phyloP scores from a whole-genome alignment of 2,888 invertebrate species.

The Acronicta aceris region DNA sequence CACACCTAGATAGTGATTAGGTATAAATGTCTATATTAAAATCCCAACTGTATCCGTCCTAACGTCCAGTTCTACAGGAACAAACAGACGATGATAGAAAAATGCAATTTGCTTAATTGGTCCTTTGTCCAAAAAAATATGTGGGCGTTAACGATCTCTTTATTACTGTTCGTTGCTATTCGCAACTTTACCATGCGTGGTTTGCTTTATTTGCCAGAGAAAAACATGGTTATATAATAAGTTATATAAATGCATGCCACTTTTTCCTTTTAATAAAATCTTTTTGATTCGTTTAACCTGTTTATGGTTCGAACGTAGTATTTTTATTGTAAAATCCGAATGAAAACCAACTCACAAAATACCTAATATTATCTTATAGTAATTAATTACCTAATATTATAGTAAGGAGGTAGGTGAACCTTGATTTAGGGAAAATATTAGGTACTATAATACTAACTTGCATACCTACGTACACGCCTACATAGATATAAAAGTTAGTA shows the following conservation, averaged over 20 bases:
- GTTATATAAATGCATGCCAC: not conserved
- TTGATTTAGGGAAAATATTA: no score
- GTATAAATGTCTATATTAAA: no score
- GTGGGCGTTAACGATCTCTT: slow-evolving; percentile 25
- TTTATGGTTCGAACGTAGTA: not conserved
- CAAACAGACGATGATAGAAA: slow-evolving; percentile 17
- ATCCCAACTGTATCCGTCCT: not conserved
- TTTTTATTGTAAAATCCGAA: no score
- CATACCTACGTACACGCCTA: no score
- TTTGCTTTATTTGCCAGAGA: slow-evolving; percentile 14
- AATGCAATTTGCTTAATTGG: slow-evolving; percentile 25
- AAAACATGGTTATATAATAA: not conserved
- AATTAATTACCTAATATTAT: no score
- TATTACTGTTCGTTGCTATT: slow-evolving; percentile 21
- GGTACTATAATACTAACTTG: no score
- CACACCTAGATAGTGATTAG: no score
- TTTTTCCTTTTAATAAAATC: no score
- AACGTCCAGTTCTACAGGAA: not conserved
- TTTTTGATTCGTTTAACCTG: not conserved
- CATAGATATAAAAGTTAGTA: no score
- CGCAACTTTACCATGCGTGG: slow-evolving; percentile 9
- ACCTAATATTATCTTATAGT: no score
- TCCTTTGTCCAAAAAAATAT: slow-evolving; percentile 19
- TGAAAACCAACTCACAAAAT: no score
- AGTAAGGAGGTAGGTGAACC: no score